Percentiles rank a stretch among this genome's conserved stretches.
Evolutionary conservation across 2,113 vertebrate genomes (phyloP).

Genomic region (Spea bombifrons): DNA sequence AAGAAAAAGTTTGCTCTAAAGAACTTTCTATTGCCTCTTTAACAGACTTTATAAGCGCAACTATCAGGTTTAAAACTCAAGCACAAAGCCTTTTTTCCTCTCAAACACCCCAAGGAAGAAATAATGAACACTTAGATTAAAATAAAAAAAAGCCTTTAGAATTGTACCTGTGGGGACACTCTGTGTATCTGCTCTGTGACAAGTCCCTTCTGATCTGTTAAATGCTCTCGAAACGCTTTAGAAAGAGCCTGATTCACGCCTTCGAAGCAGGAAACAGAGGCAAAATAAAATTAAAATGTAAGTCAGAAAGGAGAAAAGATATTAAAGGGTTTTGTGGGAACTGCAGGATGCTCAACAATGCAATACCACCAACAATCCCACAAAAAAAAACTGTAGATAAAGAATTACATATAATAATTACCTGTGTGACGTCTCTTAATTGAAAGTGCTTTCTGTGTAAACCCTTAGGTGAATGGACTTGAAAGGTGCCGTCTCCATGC

Average conservation of each 20-base stretch:
- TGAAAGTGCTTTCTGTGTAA: conserved; percentile 43
- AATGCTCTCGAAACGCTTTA: conserved; percentile 41
- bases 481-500: conserved; percentile 36
- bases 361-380: conserved; percentile 41
- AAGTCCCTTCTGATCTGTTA: conserved; percentile 46
- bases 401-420: conserved; percentile 43
- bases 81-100: conserved; percentile 7
- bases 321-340: conserved; percentile 38
- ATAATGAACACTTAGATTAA: conserved; percentile 42
- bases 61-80: conserved; percentile 13
- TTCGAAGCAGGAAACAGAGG: conserved; percentile 10
- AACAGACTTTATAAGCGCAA: conserved; percentile 11
- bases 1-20: conserved; percentile 30
- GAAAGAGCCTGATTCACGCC: conserved; percentile 39
- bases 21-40: conserved; percentile 26
- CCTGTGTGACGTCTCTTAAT: conserved; percentile 45
- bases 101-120: conserved; percentile 40
- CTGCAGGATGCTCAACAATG: conserved; percentile 40
- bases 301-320: conserved; percentile 33
- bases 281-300: conserved; percentile 43
- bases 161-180: conserved; percentile 43
- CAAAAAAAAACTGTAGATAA: conserved; percentile 37
- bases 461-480: conserved; percentile 41
- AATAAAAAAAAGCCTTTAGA: conserved; percentile 42
- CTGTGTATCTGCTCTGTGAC: conserved; percentile 37